Evolutionary conservation across 2,113 vertebrate genomes (phyloP).

Genomic region (Corvus cornix): DNA sequence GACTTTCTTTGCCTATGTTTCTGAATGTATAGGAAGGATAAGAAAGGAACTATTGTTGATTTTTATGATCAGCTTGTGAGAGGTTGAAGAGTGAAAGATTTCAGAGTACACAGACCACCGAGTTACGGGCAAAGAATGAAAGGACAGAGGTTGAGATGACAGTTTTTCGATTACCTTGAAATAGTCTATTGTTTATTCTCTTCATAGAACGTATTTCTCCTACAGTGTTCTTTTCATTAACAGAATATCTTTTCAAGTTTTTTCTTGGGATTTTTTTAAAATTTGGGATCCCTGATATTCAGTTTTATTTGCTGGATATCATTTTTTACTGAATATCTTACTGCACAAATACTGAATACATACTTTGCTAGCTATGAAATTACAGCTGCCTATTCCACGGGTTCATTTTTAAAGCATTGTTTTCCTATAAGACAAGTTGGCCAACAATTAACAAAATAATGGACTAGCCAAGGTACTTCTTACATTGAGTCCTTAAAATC

Average conservation of each 20-base stretch:
- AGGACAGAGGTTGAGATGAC: not conserved
- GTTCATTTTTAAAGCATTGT: not conserved
- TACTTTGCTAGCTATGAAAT: not conserved
- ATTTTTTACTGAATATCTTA: not conserved
- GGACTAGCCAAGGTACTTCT: not conserved
- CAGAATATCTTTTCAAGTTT: not conserved
- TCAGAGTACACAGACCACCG: not conserved
- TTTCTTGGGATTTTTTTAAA: not conserved
- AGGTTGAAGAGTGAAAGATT: not conserved
- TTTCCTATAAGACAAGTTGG: not conserved
- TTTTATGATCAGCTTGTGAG: not conserved
- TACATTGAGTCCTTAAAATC: not conserved
- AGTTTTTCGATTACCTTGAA: not conserved
- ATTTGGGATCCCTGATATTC: not conserved
- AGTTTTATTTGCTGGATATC: not conserved
- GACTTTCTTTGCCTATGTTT: not conserved
- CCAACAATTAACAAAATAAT: not conserved
- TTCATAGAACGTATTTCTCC: not conserved
- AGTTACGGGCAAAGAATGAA: not conserved
- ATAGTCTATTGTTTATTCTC: not conserved
- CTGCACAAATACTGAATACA: not conserved
- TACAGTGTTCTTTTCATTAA: not conserved
- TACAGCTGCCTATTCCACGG: not conserved
- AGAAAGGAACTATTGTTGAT: not conserved
- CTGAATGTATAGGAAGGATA: not conserved